Base-by-base conservation (phyloP, 2,888 invertebrate genomes). In the Drosophila austrosaltans region DNA sequence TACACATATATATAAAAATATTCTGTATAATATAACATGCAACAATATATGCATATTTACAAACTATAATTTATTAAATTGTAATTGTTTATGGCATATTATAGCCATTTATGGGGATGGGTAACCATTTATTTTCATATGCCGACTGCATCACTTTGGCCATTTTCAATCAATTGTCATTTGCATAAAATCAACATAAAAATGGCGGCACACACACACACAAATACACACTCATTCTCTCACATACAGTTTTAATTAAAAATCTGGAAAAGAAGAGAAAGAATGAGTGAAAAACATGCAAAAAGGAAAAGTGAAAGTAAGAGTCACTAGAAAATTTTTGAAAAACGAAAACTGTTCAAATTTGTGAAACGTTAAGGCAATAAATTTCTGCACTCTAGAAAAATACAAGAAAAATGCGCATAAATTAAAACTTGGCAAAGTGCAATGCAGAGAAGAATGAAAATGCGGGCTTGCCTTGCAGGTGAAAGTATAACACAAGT, bases 181-280 rank as follows among this genome's bases (percentile, higher is more conserved):
- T 82, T 82, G 79, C 81, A 82, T 82, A 82, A 82, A 83, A 82
- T 83, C 73, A 81, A 68, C 81, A 82, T 83, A 78, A 78, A 81
- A 79, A 74, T 67, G 78, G 66, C 78, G 59, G 44, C 75, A 58
- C 12, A 42, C 28, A 71, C 73, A 39, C 39, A 39, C 58, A 30
- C 30, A 30, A 3, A 30, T 28, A 12, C 36, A 54, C 62, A 20
- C 44, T 12, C 12, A 36, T 20, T n/a, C 57, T n/a, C 28, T 25
- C 8, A 25, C 75, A 79, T 20, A 2, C 48, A 25, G 64, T 81
- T 80, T 83, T 82, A 82, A 81, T 82, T 82, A 83, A 82, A 82
- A 82, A 75, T 57, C 65, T 32, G 36, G 40, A 58, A 22, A 30
- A 20, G 71, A 30, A 20, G 71, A 76, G 58, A 65, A 66, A 65